Conservation (phyloP, 1,140 invertebrate genomes). For the Leptinotarsa undecemlineata region DNA sequence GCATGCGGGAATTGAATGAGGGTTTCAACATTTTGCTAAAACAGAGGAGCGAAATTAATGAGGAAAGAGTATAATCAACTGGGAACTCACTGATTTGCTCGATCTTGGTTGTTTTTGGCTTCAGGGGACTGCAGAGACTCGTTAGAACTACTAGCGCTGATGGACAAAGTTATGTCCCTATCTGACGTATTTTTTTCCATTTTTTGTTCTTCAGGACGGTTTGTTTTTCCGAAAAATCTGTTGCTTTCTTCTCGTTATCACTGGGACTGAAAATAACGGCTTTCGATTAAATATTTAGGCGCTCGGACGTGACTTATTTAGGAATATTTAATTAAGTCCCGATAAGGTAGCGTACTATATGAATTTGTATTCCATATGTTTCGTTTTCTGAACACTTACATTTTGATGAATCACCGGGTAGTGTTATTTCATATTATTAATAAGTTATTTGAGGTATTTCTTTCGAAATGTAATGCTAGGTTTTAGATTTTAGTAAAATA, state of each 20-base stretch:
- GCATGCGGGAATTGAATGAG: background rate
- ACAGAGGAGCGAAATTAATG: constrained; percentile 7
- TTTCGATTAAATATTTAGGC: background rate
- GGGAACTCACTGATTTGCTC: constrained; percentile 28
- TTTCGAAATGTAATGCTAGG: background rate
- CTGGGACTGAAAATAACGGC: background rate
- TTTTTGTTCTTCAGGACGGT: background rate
- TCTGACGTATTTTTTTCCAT: background rate
- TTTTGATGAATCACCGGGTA: background rate
- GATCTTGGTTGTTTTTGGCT: constrained; percentile 4
- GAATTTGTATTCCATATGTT: background rate
- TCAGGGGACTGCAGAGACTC: constrained; percentile 7
- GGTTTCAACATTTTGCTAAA: background rate
- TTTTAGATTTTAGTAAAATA: background rate
- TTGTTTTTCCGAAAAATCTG: background rate
- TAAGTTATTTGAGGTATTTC: background rate
- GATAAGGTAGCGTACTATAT: background rate
- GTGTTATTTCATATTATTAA: background rate
- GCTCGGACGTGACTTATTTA: background rate
- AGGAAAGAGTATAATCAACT: background rate
- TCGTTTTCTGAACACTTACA: background rate
- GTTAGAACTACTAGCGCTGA: background rate
- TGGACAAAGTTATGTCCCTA: background rate
- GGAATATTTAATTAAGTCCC: background rate
- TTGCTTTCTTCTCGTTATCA: background rate